These are phyloP conservation scores for Pipra filicauda DNA, from an alignment of 2,113 vertebrate genomes.

Conservation along the genomic window DNA sequence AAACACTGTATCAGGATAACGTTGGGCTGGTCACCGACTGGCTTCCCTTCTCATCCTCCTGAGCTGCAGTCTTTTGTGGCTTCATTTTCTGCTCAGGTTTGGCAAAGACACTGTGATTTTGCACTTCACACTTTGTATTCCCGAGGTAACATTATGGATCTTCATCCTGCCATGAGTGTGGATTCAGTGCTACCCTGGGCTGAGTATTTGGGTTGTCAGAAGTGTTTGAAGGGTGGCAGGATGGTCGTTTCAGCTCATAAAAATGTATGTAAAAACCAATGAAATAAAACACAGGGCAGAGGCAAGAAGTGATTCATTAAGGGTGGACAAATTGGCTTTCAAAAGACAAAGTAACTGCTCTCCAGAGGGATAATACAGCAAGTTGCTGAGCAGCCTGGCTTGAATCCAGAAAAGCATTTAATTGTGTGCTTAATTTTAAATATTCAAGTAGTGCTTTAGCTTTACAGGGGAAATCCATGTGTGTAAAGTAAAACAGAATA, in stretches of 20 bases:
- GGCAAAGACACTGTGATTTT: background rate
- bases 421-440: conserved; percentile 25
- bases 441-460: background rate
- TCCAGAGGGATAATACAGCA: background rate
- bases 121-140: background rate
- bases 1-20: background rate
- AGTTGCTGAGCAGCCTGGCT: conserved; percentile 20
- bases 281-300: conserved; percentile 6
- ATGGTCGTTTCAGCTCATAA: background rate
- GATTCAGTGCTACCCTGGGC: background rate
- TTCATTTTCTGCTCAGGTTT: background rate
- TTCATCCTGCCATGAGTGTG: background rate
- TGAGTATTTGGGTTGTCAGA: background rate
- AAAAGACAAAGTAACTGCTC: conserved; percentile 31
- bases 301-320: conserved; percentile 37
- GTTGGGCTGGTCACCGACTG: background rate
- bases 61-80: background rate
- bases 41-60: background rate
- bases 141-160: background rate
- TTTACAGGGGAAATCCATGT: background rate
- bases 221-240: background rate
- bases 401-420: conserved; percentile 7
- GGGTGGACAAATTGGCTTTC: conserved; percentile 41
- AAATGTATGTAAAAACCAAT: background rate
- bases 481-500: background rate